Conservation (phyloP, 1,140 invertebrate genomes). For the Euura lappo region DNA sequence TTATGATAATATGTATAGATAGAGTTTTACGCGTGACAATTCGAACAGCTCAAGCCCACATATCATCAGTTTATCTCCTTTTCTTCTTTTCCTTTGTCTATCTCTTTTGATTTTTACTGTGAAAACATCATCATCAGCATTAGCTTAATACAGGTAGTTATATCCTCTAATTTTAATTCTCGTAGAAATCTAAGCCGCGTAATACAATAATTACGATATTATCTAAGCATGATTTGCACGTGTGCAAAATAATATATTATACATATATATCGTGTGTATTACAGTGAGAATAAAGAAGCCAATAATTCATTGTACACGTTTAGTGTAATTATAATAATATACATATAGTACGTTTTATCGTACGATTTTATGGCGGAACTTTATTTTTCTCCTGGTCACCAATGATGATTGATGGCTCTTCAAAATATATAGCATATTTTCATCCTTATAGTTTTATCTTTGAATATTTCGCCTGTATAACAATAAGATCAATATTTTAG, state of each 20-base stretch:
- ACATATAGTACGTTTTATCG: background rate
- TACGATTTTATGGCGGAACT: background rate
- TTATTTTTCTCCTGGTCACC: background rate
- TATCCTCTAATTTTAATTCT: background rate
- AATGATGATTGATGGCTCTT: background rate
- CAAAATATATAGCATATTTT: background rate
- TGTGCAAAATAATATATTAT: background rate
- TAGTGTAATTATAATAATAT: background rate
- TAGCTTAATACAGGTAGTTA: background rate
- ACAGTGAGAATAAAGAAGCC: background rate
- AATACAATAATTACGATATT: background rate
- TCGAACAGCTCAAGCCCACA: background rate
- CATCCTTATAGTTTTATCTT: background rate
- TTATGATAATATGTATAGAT: background rate
- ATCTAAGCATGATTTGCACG: background rate
- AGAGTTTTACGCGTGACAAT: background rate
- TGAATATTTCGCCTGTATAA: conserved; percentile 21
- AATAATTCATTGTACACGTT: background rate
- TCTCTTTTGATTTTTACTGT: background rate
- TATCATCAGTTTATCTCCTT: background rate
- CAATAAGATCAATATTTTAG: conserved; percentile 30
- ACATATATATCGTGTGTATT: background rate
- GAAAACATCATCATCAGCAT: background rate
- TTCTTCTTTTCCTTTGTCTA: too few relatives aligned
- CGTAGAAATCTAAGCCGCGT: background rate